phyloP scores from a whole-genome alignment of 1,140 invertebrate species.

The Macrocentrus cingulum region DNA sequence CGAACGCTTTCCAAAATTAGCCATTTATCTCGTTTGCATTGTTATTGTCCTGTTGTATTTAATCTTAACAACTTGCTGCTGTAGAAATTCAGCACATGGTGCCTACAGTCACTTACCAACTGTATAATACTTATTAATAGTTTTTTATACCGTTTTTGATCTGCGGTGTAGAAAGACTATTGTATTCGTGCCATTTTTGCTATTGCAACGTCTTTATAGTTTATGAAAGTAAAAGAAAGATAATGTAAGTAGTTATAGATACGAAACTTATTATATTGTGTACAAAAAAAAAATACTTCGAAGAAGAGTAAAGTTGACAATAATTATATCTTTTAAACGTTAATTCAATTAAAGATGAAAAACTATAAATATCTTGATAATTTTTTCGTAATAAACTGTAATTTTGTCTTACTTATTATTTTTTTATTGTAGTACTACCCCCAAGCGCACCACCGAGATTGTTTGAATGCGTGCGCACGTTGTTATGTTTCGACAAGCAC shows the following conservation, averaged over 20 bases:
- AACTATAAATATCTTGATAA: too few relatives aligned
- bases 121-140: slow-evolving; percentile 22
- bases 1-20: slow-evolving; percentile 50
- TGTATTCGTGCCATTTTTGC: slow-evolving; percentile 1
- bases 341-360: too few relatives aligned
- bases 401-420: too few relatives aligned
- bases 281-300: too few relatives aligned
- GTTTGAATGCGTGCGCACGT: too few relatives aligned
- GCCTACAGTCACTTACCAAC: slow-evolving; percentile 41
- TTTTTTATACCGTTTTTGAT: background rate
- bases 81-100: slow-evolving; percentile 32
- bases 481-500: background rate
- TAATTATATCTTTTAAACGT: background rate
- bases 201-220: background rate
- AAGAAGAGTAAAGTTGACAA: slow-evolving; percentile 5
- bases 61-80: slow-evolving; percentile 37
- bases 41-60: slow-evolving; percentile 38
- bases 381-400: too few relatives aligned
- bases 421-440: too few relatives aligned
- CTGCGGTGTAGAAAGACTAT: background rate
- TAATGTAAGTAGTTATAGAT: too few relatives aligned
- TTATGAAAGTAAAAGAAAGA: background rate
- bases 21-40: slow-evolving; percentile 41
- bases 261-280: too few relatives aligned
- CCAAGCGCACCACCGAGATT: too few relatives aligned